Evolutionary conservation across 2,113 vertebrate genomes (phyloP), one percentile per base, ranked within the genome.

Genomic region (Archocentrus centrarchus): DNA sequence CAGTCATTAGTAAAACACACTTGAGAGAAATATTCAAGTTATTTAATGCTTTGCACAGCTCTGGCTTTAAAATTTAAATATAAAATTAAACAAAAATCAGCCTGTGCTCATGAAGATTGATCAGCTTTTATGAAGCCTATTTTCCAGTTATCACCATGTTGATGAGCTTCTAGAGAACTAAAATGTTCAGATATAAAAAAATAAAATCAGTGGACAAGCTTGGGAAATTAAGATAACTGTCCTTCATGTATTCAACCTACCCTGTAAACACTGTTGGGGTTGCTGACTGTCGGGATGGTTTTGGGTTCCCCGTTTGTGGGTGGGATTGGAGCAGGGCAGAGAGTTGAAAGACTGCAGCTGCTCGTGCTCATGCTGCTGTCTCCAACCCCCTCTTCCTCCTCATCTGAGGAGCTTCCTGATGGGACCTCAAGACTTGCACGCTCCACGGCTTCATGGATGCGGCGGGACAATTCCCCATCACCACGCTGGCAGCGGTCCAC

Each of bases 211-310:
- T 0, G 0, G 30, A 27, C 24, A 32, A 32, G 24, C 24, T 50
- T 50, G 44, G 22, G 41, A 30, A 0, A 11, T 0, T 70, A 70
- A 70, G 8, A 47, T 15, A 15, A 7, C 50, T 53, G 44, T 18
- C 30, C 30, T 39, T 35, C 15, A 24, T 6, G 24, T 37, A 0
- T 10, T 39, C 9, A 4, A 70, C 92, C 75, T 86, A 98, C 98
- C 97, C 98, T 96, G 88, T 99, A 99, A 70, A 99, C 90, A 1
- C 98, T 99, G 94, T 98, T 99, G 3, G 98, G 98, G 87, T 99
- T 99, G 95, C 95, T 97, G 89, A 99, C 97, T 0, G 97, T 99
- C 1, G 98, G 98, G 84, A 96, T 96, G 85, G 86, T 95, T 87
- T 96, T 95, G 55, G 93, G 92, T 61, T 95, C 94, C 0, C 44